Evolutionary conservation across 1,140 invertebrate genomes (phyloP).

Genomic region (Brachionus angularis): DNA sequence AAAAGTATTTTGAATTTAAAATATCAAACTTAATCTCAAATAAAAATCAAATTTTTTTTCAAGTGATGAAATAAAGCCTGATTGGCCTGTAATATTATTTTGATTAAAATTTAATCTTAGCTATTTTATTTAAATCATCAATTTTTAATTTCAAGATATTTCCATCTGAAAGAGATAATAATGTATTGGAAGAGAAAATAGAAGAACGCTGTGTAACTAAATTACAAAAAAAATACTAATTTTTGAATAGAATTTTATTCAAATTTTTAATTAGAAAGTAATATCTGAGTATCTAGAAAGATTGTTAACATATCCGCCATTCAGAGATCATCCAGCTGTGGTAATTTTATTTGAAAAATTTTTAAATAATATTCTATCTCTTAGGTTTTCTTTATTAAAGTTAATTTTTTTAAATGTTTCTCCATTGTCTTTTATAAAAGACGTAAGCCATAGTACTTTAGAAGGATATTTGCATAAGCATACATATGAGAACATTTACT

Average conservation of each 20-base stretch:
- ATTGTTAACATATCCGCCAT: background rate
- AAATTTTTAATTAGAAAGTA: background rate
- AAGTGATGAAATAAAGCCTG: conserved; percentile 26
- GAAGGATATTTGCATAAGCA: conserved; percentile 16
- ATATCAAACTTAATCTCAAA: background rate
- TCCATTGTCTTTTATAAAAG: conserved; percentile 2
- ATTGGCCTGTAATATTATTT: conserved; percentile 16
- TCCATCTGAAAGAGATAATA: conserved; percentile 17
- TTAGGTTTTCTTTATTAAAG: too few relatives aligned
- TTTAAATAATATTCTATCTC: too few relatives aligned
- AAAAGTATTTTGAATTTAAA: conserved; percentile 5
- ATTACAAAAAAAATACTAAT: background rate
- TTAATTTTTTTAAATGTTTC: conserved; percentile 2
- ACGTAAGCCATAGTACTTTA: background rate
- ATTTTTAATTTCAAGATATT: background rate
- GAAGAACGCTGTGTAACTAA: background rate
- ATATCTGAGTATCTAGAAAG: background rate
- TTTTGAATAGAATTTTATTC: background rate
- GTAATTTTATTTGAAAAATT: background rate
- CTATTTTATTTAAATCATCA: background rate
- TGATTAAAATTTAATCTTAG: background rate
- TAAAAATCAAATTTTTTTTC: too few relatives aligned
- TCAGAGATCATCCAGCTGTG: conserved; percentile 2
- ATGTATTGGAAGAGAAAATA: background rate
- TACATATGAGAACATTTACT: background rate